Base-by-base conservation (phyloP, 2,113 vertebrate genomes). In the Terrapene triunguis region DNA sequence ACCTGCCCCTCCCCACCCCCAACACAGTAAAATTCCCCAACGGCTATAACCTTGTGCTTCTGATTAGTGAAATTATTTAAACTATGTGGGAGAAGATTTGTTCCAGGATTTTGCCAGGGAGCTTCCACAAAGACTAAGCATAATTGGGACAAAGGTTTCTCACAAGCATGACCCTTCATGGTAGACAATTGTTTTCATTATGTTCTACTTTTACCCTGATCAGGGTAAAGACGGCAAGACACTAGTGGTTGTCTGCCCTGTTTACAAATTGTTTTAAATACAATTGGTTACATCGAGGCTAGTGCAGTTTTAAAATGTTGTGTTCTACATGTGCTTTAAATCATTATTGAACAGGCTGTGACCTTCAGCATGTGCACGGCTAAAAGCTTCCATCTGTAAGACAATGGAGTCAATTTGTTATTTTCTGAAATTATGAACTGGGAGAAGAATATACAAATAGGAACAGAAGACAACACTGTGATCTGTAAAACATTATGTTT, bases 401-500 rank as follows among this genome's bases (percentile, higher is more conserved):
- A 87, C 44, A 48, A 35, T 93, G 42, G 25, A 93, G 62, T 44
- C 80, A 91, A 21, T 12, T 48, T 17, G n/a, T 51, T 94, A 87
- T 85, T 91, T 92, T 54, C 42, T 96, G 90, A 87, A 91, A 95
- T 95, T 88, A 55, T 2, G 35, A 76, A 88, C 35, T 87, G 13
- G 8, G 65, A 90, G 38, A 8, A 59, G 17, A 96, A 94, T 53
- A 80, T 14, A 48, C 57, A 94, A 96, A 65, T n/a, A 88, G 83
- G 83, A 90, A 3, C 5, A 5, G 42, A 25, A 16, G 0, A 89
- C n/a, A 82, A 82, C 14, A 74, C 4, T 3, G 65, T 38, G 0
- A 24, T 95, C 27, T 51, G 87, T 85, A 91, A 25, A 74, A 19
- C 27, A 59, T 87, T 91, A 81, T 3, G 25, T 89, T 90, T 89